Evolutionary conservation across 2,113 vertebrate species (phyloP).

Genomic region (Tachuris rubrigastra): DNA sequence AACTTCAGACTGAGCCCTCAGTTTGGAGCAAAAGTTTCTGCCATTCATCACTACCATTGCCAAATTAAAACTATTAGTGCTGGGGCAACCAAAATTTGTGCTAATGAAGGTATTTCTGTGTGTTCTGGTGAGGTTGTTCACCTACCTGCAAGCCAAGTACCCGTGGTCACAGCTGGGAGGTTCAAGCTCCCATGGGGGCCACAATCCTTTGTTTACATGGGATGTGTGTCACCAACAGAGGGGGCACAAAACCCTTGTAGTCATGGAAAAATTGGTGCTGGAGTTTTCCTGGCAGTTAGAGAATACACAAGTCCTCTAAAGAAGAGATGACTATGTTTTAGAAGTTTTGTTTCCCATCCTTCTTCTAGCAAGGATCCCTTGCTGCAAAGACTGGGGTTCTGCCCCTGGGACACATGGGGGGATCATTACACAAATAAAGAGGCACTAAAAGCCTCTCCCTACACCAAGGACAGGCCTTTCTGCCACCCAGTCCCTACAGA

Average conservation of each 20-base stretch:
- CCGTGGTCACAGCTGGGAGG: background rate
- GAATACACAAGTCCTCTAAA: background rate
- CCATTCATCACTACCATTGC: background rate
- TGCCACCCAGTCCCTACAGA: background rate
- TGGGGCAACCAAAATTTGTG: background rate
- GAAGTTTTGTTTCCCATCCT: background rate
- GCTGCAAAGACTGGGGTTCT: rapidly evolving
- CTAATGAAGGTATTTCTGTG: background rate
- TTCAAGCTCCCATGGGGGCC: background rate
- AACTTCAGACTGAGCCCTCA: background rate
- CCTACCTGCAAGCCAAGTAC: background rate
- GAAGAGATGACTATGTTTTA: background rate
- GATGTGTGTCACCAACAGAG: background rate
- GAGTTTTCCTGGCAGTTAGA: background rate
- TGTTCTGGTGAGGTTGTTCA: background rate
- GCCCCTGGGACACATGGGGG: rapidly evolving
- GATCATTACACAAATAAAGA: background rate
- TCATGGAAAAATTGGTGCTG: background rate
- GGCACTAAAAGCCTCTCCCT: background rate
- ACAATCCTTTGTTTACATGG: background rate
- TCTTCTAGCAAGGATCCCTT: background rate
- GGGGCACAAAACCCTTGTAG: background rate
- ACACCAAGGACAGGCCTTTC: background rate
- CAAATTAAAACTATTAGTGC: background rate
- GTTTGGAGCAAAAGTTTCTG: background rate